Percentiles rank a stretch among this genome's conserved stretches.
phyloP scores from a whole-genome alignment of 2,888 invertebrate species.

The Papilio demoleus region DNA sequence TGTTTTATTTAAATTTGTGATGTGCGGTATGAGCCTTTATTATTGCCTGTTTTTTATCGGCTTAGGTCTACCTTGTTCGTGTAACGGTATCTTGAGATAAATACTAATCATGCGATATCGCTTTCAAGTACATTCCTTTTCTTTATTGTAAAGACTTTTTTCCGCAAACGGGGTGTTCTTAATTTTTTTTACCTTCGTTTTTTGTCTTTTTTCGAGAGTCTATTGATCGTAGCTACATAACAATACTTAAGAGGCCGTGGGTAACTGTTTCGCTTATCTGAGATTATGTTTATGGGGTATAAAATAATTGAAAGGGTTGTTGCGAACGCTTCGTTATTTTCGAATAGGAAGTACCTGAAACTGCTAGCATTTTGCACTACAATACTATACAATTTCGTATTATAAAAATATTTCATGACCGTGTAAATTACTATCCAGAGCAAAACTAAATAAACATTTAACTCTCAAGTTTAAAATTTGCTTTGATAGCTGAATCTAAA shows the following conservation, averaged over 20 bases:
- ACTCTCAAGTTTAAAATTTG: background rate
- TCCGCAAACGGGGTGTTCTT: constrained; percentile 39
- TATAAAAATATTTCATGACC: background rate
- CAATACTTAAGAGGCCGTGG: constrained; percentile 53
- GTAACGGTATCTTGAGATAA: constrained; percentile 22
- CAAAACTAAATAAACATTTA: background rate
- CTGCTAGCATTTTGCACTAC: constrained; percentile 26
- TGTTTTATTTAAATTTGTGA: background rate
- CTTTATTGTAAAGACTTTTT: constrained; percentile 24
- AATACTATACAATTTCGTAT: constrained; percentile 3
- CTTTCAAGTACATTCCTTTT: constrained; percentile 18
- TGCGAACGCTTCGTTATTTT: constrained; percentile 56
- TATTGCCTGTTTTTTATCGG: constrained; percentile 14
- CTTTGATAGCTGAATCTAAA: background rate
- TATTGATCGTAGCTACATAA: constrained; percentile 48
- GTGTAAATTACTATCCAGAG: background rate
- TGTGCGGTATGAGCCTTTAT: background rate
- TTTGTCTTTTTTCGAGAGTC: constrained; percentile 48
- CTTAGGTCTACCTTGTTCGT: constrained; percentile 16
- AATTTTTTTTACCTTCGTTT: constrained; percentile 47
- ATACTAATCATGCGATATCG: constrained; percentile 18
- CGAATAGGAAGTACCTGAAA: constrained; percentile 51
- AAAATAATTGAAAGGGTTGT: constrained; percentile 64
- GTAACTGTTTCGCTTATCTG: constrained; percentile 57
- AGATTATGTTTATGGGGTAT: constrained; percentile 57